Percentiles rank a stretch among this genome's conserved stretches.
phyloP scores from a whole-genome alignment of 2,113 vertebrate genomes.

The Tauraco erythrolophus region DNA sequence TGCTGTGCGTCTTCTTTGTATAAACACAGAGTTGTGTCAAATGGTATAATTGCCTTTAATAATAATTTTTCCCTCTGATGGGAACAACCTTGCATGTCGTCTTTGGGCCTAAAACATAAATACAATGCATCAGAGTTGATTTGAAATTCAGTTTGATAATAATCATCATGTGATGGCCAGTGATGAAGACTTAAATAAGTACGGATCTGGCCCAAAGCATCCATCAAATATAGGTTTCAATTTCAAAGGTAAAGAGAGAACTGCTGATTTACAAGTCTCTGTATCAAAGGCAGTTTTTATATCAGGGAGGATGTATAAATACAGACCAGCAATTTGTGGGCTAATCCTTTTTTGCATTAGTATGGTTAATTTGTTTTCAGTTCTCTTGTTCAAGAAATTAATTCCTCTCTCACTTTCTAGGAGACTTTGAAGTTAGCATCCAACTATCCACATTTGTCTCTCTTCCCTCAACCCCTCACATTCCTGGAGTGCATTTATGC shows the following conservation, averaged over 20 bases:
- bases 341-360: slow-evolving; percentile 33
- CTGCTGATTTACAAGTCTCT: neutral
- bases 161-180: neutral
- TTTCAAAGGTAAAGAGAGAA: neutral
- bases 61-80: neutral
- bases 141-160: neutral
- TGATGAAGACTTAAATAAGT: neutral
- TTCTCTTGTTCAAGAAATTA: slow-evolving; percentile 14
- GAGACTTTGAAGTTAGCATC: slow-evolving; percentile 35
- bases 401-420: neutral
- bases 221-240: neutral
- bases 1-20: neutral
- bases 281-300: neutral
- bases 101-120: neutral
- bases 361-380: slow-evolving; percentile 40
- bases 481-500: neutral
- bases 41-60: neutral
- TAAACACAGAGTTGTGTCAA: neutral
- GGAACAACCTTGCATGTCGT: neutral
- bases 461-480: neutral
- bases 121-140: neutral
- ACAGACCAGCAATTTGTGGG: slow-evolving; percentile 5
- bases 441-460: neutral
- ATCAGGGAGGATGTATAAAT: neutral
- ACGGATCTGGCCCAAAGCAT: neutral